These are phyloP conservation scores for Labroides dimidiatus DNA, from an alignment of 2,797 vertebrate genomes.

Conservation along the genomic window DNA sequence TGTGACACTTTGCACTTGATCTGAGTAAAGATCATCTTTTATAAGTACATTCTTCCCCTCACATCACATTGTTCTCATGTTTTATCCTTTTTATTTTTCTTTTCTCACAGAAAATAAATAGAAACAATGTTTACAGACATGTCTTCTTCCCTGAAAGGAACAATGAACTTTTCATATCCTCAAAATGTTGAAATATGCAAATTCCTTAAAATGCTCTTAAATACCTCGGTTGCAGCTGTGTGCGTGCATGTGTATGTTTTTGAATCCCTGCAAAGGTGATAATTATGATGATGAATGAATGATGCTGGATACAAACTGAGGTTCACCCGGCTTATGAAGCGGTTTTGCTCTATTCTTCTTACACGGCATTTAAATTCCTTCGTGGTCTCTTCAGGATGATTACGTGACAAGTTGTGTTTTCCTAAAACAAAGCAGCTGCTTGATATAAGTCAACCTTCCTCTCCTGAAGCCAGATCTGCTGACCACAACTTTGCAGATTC, in stretches of 20 bases:
- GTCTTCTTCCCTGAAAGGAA: conserved; percentile 5
- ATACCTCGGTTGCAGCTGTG: conserved; percentile 20
- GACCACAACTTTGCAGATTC: conserved; percentile 65
- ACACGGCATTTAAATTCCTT: conserved; percentile 74
- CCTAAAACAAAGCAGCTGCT: conserved; percentile 78
- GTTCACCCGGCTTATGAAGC: conserved; percentile 62
- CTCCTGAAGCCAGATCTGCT: conserved; percentile 57
- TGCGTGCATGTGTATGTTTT: conserved; percentile 22
- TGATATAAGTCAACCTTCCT: conserved; percentile 60
- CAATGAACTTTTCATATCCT: conserved; percentile 16
- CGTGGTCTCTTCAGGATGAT: conserved; percentile 65
- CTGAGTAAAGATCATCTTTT: conserved; percentile 41
- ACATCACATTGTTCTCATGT: conserved; percentile 28
- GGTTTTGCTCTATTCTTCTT: conserved; percentile 72
- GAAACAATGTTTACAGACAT: conserved; percentile 31
- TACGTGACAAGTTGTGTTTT: conserved; percentile 80
- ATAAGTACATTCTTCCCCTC: neutral
- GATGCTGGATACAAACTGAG: conserved; percentile 57
- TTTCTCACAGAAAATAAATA: conserved; percentile 28
- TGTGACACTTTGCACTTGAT: conserved; percentile 52
- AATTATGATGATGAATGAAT: conserved; percentile 58
- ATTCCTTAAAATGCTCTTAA: conserved; percentile 20
- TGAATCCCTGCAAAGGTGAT: conserved; percentile 40
- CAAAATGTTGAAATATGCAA: conserved; percentile 36
- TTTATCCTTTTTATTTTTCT: conserved; percentile 8